Percentiles rank a stretch among this genome's conserved stretches.
phyloP scores from a whole-genome alignment of 2,888 invertebrate genomes.

The Orthosia gothica region DNA sequence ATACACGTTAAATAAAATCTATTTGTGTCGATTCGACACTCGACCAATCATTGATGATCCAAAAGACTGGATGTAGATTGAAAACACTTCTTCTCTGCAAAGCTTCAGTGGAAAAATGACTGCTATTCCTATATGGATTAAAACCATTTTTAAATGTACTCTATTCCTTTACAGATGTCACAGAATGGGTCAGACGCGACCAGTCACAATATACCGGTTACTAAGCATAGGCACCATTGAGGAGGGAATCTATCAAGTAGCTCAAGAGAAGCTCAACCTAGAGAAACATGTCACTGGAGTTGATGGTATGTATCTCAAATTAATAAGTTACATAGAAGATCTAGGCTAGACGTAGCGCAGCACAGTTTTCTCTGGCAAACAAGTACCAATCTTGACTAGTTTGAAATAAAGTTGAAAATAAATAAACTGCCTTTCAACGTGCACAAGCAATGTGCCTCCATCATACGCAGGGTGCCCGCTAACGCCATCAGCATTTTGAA shows the following conservation, averaged over 20 bases:
- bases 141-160: not conserved
- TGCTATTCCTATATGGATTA: too few relatives aligned
- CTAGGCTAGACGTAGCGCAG: too few relatives aligned
- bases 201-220: constrained; percentile 96
- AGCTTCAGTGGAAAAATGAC: too few relatives aligned
- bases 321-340: not conserved
- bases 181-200: constrained; percentile 95
- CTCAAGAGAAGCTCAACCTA: constrained; percentile 97
- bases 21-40: too few relatives aligned
- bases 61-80: too few relatives aligned
- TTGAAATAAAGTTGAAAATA: not conserved
- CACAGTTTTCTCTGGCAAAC: not conserved
- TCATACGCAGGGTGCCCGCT: too few relatives aligned
- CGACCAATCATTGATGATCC: too few relatives aligned
- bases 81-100: too few relatives aligned
- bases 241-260: constrained; percentile 97
- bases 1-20: too few relatives aligned
- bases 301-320: constrained; percentile 84
- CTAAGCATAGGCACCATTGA: constrained; percentile 97
- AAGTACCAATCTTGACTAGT: not conserved
- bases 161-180: constrained; percentile 91
- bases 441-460: too few relatives aligned
- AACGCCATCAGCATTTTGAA: too few relatives aligned
- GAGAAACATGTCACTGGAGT: constrained; percentile 96
- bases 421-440: not conserved